phyloP scores from a whole-genome alignment of 2,888 invertebrate species.

The Matsumyia berberina region DNA sequence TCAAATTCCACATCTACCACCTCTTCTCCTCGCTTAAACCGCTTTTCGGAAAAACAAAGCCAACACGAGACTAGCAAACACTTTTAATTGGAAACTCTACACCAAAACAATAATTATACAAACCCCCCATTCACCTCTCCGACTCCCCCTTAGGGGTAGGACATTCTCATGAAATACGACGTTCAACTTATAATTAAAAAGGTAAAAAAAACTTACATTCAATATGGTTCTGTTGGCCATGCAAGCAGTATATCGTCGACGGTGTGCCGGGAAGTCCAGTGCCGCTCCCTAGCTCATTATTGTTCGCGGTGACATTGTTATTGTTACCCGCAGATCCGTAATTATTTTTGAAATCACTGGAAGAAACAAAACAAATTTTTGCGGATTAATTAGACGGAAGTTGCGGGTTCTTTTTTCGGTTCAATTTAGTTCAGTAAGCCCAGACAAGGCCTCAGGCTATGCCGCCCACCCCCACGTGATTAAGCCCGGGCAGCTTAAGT shows the following conservation, averaged over 20 bases:
- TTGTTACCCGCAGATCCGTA: constrained; percentile 59
- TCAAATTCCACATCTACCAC: not conserved
- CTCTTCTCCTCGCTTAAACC: too few species aligned
- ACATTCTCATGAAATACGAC: not conserved
- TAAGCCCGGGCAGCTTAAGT: not conserved
- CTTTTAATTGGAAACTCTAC: constrained; percentile 39
- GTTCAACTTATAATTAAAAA: not conserved
- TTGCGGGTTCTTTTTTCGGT: too few species aligned
- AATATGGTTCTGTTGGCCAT: constrained; percentile 45
- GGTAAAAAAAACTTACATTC: constrained; percentile 38
- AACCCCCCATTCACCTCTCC: not conserved
- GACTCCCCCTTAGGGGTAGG: not conserved
- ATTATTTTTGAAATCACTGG: constrained; percentile 49
- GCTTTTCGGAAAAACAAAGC: not conserved
- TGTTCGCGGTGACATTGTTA: constrained; percentile 35
- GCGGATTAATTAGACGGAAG: constrained; percentile 11
- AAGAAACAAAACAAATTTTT: constrained; percentile 3
- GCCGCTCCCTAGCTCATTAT: constrained; percentile 2
- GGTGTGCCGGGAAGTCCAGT: constrained; percentile 14
- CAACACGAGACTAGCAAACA: constrained; percentile 16
- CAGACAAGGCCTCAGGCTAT: not conserved
- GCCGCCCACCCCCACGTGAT: not conserved
- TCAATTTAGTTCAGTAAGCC: not conserved
- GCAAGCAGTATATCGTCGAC: constrained; percentile 41
- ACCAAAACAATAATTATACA: constrained; percentile 2